phyloP scores from a whole-genome alignment of 2,888 invertebrate species.

The Xylota segnis region DNA sequence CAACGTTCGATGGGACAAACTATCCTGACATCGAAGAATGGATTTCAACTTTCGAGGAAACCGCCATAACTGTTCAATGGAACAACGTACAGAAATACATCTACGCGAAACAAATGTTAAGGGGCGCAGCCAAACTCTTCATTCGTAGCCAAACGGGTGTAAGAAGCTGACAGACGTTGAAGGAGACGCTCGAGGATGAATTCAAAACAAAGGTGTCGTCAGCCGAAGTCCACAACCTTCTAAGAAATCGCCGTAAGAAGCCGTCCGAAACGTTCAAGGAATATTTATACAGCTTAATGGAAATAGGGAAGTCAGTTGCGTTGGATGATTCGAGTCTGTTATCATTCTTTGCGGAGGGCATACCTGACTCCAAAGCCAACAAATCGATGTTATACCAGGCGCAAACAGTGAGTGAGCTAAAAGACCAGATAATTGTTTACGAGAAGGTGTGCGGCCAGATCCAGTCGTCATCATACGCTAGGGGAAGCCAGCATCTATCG shows the following conservation, averaged over 20 bases:
- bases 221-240: slow-evolving; percentile 37
- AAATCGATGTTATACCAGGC: slow-evolving; percentile 30
- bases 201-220: not conserved
- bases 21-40: slow-evolving; percentile 8
- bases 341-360: slow-evolving; percentile 28
- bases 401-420: slow-evolving; percentile 23
- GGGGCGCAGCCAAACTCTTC: not conserved
- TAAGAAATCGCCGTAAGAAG: too few relatives aligned
- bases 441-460: not conserved
- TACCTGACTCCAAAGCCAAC: slow-evolving; percentile 31
- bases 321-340: slow-evolving; percentile 16
- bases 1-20: slow-evolving; percentile 4
- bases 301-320: slow-evolving; percentile 46
- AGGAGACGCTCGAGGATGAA: not conserved
- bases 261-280: too few relatives aligned
- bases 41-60: slow-evolving; percentile 26
- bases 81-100: slow-evolving; percentile 20
- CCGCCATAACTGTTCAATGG: slow-evolving; percentile 17
- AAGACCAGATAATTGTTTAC: slow-evolving; percentile 2
- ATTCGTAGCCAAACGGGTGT: not conserved
- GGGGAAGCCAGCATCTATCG: not conserved
- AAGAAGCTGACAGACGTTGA: not conserved
- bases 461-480: not conserved
- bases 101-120: slow-evolving; percentile 1
- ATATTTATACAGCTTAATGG: too few relatives aligned